Base-by-base conservation (phyloP, 92 coral and sea anemone genomes). In the Anthopleura xanthogrammica region DNA sequence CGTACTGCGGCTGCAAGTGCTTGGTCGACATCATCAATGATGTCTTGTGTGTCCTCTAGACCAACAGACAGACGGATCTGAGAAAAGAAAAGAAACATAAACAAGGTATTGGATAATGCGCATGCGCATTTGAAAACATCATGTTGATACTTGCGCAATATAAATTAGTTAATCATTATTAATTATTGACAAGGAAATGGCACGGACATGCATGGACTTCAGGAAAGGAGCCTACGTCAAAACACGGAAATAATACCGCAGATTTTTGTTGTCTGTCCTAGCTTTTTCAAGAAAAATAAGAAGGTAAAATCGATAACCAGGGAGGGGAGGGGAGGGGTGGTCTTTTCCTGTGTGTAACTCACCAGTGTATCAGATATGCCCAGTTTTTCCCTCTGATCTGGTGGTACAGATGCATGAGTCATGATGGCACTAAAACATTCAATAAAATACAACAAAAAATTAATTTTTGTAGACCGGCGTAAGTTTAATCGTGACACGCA, bases 341-440 rank as follows among this genome's bases (percentile, higher is more conserved):
- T 46, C 50, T 46, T 9, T 46, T 46, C 50, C 17, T 54, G 70
- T 62, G 9, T 8, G 29, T 62, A 62, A 81, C 94, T 80, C 77
- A 95, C 98, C 98, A 95, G 76, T 48, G 98, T 94, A 78, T 95
- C 99, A 52, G 95, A 90, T 48, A 96, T 96, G 46, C 99, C 98
- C 52, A 96, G 85, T 13, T 66, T 87, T 54, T 87, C 83, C 78
- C 98, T 91, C 88, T 96, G 97, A 36, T 90, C 98, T 55, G 89
- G 88, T 4, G 99, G 99, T 22, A 96, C 99, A 12, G 98, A 96
- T 6, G 98, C 93, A 77, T 96, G 99, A 6, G 99, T 96, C 99
- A 96, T 96, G 64, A 96, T 78, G 16, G 99, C 91, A 65, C 99
- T 94, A 70, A 23, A 77, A 52, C 36, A 52, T 11, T 46, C 56